Conservation (phyloP, 2,888 invertebrate species). For the Limnephilus auricula region DNA sequence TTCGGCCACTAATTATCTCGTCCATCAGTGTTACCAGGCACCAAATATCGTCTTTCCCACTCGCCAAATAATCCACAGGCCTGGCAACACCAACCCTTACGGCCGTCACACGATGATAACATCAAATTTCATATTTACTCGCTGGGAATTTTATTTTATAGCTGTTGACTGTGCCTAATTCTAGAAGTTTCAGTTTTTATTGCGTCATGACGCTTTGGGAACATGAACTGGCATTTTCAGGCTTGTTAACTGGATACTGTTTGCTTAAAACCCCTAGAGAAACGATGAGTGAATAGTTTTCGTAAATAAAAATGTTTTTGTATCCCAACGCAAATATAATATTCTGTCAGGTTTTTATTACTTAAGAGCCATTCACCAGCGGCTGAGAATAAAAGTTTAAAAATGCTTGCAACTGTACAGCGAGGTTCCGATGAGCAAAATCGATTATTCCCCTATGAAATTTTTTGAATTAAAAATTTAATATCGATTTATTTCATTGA, state of each 20-base stretch:
- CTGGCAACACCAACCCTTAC: neutral
- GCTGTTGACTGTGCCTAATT: neutral
- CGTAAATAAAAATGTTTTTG: neutral
- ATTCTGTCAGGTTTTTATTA: neutral
- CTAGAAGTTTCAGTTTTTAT: neutral
- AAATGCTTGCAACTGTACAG: too few relatives aligned
- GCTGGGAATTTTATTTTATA: neutral
- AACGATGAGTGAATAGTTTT: neutral
- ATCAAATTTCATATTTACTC: conserved; percentile 19
- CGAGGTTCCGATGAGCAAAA: too few relatives aligned
- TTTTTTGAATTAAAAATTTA: too few relatives aligned
- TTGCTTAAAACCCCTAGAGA: neutral
- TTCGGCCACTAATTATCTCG: conserved; percentile 37
- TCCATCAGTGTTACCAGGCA: conserved; percentile 18
- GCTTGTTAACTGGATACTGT: neutral
- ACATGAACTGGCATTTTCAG: neutral
- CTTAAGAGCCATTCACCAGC: too few relatives aligned
- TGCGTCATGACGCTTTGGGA: neutral
- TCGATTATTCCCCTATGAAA: too few relatives aligned
- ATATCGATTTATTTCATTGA: too few relatives aligned
- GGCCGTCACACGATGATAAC: neutral
- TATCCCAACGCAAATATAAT: neutral
- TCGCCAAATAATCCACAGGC: neutral
- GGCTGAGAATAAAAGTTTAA: too few relatives aligned
- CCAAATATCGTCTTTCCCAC: neutral